phyloP scores from a whole-genome alignment of 2,797 vertebrate genomes.

The Urocyon cinereoargenteus region DNA sequence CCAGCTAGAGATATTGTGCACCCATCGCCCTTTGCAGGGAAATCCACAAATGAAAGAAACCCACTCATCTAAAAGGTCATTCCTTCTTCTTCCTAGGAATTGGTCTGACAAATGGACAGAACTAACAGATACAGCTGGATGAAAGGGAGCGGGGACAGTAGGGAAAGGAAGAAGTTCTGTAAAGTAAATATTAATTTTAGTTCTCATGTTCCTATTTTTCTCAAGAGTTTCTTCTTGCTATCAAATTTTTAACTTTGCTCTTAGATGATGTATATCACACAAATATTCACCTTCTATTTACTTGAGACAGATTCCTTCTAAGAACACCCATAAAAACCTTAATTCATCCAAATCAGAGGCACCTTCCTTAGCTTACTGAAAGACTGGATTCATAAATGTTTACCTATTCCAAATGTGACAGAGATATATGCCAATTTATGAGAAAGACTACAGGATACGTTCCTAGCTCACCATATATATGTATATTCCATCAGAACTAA shows the following conservation, averaged over 20 bases:
- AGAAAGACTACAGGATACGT: neutral
- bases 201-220: neutral
- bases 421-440: neutral
- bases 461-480: neutral
- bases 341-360: neutral
- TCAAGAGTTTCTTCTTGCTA: neutral
- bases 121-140: neutral
- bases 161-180: neutral
- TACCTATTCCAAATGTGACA: neutral
- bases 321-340: neutral
- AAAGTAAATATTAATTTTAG: neutral
- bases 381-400: neutral
- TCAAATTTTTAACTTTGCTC: neutral
- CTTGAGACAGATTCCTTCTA: neutral
- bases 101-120: neutral
- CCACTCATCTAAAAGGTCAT: neutral
- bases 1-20: neutral
- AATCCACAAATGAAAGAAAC: neutral
- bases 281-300: neutral
- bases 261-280: neutral
- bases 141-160: neutral
- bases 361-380: neutral
- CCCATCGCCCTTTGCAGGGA: neutral
- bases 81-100: neutral
- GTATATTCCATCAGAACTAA: neutral